A percentile compares a stretch with the other conserved stretches of the same genome.
phyloP scores from a whole-genome alignment of 2,113 vertebrate species.

The Tetrax tetrax region DNA sequence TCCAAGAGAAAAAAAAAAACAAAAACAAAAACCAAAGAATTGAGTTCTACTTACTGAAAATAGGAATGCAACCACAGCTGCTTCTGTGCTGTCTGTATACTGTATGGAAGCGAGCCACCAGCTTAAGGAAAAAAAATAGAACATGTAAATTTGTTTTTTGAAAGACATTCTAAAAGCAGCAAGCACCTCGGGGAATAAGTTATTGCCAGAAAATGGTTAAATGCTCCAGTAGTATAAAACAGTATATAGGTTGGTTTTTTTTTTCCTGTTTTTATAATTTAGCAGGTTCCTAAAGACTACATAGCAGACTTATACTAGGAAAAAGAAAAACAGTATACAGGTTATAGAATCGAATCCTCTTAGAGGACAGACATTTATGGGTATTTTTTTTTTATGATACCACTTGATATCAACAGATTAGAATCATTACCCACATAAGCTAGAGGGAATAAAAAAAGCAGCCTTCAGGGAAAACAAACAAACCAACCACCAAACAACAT shows the following conservation, averaged over 20 bases:
- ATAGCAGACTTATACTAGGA: not conserved
- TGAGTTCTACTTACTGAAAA: slow-evolving; percentile 89
- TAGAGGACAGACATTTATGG: not conserved
- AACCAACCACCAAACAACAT: not conserved
- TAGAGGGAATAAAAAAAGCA: not conserved
- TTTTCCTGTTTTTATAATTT: not conserved
- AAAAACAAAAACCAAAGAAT: not conserved
- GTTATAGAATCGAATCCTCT: not conserved
- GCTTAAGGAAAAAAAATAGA: slow-evolving; percentile 74
- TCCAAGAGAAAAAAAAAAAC: not conserved
- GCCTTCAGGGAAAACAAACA: not conserved
- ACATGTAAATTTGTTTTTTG: not conserved
- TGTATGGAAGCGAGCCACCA: slow-evolving; percentile 94
- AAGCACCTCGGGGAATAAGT: not conserved
- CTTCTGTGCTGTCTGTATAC: slow-evolving; percentile 94
- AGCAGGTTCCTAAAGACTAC: not conserved
- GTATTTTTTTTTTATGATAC: not conserved
- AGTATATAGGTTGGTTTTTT: rapidly evolving
- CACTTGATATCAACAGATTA: not conserved
- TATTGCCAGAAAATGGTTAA: not conserved
- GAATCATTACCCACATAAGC: not conserved
- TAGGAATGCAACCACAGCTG: slow-evolving; percentile 95
- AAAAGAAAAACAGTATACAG: not conserved
- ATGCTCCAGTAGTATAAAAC: not conserved
- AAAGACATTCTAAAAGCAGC: not conserved